A percentile compares a stretch with the other conserved stretches of the same genome.
phyloP scores from a whole-genome alignment of 2,113 vertebrate species.

The Pleuronectes platessa region DNA sequence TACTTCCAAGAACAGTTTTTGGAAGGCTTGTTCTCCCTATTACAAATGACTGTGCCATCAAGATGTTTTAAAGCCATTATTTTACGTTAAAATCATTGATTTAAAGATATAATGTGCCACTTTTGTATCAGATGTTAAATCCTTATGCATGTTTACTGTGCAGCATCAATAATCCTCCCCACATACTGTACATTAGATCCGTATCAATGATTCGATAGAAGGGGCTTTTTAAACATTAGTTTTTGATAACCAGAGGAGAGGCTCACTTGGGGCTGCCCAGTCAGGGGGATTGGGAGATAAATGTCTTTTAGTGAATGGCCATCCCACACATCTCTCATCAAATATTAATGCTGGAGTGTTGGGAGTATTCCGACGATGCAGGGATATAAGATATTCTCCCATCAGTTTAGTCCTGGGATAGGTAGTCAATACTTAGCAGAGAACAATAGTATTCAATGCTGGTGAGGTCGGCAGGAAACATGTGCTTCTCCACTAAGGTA shows the following conservation, averaged over 20 bases:
- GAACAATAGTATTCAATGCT: slow-evolving; percentile 14
- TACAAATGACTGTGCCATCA: background rate
- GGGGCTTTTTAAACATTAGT: slow-evolving; percentile 50
- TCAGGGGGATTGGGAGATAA: slow-evolving; percentile 84
- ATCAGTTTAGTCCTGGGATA: slow-evolving; percentile 42
- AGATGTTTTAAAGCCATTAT: background rate
- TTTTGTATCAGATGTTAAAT: too few relatives aligned
- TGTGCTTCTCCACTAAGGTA: slow-evolving; percentile 38
- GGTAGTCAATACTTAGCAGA: slow-evolving; percentile 36
- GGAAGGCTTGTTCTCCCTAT: background rate
- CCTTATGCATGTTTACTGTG: slow-evolving; percentile 14
- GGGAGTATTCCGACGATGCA: slow-evolving; percentile 73
- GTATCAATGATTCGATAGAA: slow-evolving; percentile 27
- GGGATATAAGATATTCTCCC: slow-evolving; percentile 65
- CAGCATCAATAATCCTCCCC: slow-evolving; percentile 20
- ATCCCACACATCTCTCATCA: slow-evolving; percentile 79
- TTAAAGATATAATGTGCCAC: slow-evolving; percentile 5
- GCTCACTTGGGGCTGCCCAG: slow-evolving; percentile 53
- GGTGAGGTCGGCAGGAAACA: slow-evolving; percentile 10
- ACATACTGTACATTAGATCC: slow-evolving; percentile 18
- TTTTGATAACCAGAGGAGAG: slow-evolving; percentile 59
- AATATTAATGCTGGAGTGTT: slow-evolving; percentile 86
- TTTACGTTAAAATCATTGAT: too few relatives aligned
- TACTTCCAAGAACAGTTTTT: background rate
- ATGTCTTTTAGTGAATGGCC: slow-evolving; percentile 82